Evolutionary conservation across 2,113 vertebrate species (phyloP), one percentile per base, ranked within the genome.

Genomic region (Meleagris gallopavo): DNA sequence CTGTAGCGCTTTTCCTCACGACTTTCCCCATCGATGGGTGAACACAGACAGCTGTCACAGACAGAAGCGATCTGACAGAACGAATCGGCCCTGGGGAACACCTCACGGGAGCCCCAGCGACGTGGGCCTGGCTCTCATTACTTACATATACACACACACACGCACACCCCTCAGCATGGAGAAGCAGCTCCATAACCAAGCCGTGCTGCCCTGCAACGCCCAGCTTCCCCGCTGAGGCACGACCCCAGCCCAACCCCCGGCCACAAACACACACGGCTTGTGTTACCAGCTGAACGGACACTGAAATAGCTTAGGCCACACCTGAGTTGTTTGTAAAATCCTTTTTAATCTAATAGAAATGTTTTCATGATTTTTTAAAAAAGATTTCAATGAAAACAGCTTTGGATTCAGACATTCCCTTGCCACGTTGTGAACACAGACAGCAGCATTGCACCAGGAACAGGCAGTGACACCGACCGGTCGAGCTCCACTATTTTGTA

Each of bases 371-470:
- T 89, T 90, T 95, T 97, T 97, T 94, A 89, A 96, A 97, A 96
- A 97, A 97, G 94, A 93, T 78, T 95, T 96, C 94, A 96, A 95
- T 97, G 95, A 95, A 97, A 95, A 97, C 94, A 96, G 95, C 96
- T 97, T 97, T 96, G 96, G 95, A 96, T 97, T 94, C 94, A 95
- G 94, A 97, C 91, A 97, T 97, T 96, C 96, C 96, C 96, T 97
- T 96, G 96, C 96, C 96, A 97, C 20, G 64, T 94, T 75, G 92
- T 95, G 93, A 97, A 97, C 95, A 95, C 76, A 81, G 95, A 95
- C 94, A 96, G 91, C 96, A 96, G 91, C 94, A 96, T 95, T 95
- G 95, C 96, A 96, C 95, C 91, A 97, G 92, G 94, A 97, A 96
- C 96, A 96, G 41, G 55, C 61, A 95, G 95, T 95, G 95, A 97